phyloP scores from a whole-genome alignment of 2,797 vertebrate species.

The Choloepus didactylus region DNA sequence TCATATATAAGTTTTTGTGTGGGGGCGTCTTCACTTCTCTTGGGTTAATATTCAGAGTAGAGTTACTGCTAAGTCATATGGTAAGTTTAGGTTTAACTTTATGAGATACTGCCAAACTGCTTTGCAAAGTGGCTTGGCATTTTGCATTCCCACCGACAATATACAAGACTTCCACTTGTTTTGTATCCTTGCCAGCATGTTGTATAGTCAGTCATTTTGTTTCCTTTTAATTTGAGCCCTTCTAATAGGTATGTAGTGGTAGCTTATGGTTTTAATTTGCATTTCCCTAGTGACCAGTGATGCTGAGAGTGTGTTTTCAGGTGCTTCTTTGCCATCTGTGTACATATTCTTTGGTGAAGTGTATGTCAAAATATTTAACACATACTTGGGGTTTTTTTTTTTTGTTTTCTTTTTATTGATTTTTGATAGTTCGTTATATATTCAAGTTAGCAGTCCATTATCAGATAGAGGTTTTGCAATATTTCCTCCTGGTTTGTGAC shows the following conservation, averaged over 20 bases:
- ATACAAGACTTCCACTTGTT: not conserved
- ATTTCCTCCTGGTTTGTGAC: not conserved
- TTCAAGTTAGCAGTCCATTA: not conserved
- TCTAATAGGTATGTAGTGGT: not conserved
- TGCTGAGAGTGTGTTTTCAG: not conserved
- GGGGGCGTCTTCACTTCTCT: not conserved
- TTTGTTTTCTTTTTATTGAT: not conserved
- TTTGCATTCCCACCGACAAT: not conserved
- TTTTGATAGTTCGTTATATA: slow-evolving; percentile 7
- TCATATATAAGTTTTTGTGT: not conserved
- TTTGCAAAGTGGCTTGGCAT: not conserved
- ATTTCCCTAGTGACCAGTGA: not conserved
- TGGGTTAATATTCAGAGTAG: not conserved
- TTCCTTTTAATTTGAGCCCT: not conserved
- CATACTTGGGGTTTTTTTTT: not conserved
- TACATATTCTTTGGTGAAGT: not conserved
- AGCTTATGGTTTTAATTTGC: not conserved
- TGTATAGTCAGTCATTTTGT: not conserved
- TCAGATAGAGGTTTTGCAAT: not conserved
- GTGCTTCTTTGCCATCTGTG: not conserved
- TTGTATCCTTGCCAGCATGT: not conserved
- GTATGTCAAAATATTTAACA: not conserved
- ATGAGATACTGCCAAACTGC: not conserved
- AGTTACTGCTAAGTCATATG: not conserved
- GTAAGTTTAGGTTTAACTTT: not conserved